Evolutionary conservation across 2,888 invertebrate genomes (phyloP).

Genomic region (Alviniconcha strummeri): DNA sequence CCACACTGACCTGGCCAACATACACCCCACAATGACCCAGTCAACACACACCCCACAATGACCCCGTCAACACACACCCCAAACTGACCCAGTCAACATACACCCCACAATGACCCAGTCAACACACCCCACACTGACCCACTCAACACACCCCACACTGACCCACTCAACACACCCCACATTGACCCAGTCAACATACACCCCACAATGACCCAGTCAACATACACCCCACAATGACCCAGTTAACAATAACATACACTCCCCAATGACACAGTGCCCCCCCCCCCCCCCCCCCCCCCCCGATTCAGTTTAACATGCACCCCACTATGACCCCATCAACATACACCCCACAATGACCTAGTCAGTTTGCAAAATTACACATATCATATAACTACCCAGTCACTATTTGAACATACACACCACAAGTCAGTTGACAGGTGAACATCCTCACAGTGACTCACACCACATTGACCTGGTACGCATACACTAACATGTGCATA

Average conservation of each 20-base stretch:
- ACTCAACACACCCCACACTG: neutral
- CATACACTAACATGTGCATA: neutral
- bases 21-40: neutral
- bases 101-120: neutral
- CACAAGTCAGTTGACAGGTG: neutral
- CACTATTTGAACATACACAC: too few relatives aligned
- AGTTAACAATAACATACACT: neutral
- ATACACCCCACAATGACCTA: too few relatives aligned
- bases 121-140: neutral
- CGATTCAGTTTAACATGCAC: too few relatives aligned
- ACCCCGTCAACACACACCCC: neutral
- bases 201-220: neutral
- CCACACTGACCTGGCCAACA: neutral
- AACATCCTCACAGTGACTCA: neutral
- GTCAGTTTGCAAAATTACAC: too few relatives aligned
- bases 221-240: neutral
- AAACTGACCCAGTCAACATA: neutral
- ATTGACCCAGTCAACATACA: neutral
- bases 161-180: neutral
- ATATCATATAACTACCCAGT: too few relatives aligned
- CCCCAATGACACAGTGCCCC: too few relatives aligned
- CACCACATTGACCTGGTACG: neutral
- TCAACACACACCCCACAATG: neutral
- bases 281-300: too few relatives aligned
- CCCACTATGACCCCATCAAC: too few relatives aligned